Percentiles rank a stretch among this genome's conserved stretches.
Evolutionary conservation across 2,797 vertebrate species (phyloP).

Genomic region (Smutsia temminckii): DNA sequence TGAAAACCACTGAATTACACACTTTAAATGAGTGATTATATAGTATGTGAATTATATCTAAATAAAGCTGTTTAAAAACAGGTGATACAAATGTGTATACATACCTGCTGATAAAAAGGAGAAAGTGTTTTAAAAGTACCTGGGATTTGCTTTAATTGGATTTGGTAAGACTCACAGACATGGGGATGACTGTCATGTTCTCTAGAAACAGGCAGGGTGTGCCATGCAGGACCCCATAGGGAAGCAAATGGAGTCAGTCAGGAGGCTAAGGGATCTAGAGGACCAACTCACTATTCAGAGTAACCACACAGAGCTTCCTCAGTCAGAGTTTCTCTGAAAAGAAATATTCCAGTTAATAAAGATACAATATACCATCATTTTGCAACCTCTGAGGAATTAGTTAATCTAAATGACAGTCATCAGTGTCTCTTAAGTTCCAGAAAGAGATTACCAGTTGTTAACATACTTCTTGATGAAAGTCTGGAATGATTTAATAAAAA

Average conservation of each 20-base stretch:
- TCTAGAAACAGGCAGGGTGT: neutral
- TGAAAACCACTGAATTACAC: neutral
- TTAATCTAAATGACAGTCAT: neutral
- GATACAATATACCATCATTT: neutral
- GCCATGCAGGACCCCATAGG: neutral
- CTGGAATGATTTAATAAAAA: neutral
- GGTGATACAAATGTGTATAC: neutral
- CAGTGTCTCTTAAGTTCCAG: neutral
- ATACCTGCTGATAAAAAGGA: neutral
- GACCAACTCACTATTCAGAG: constrained; percentile 17
- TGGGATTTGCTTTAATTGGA: neutral
- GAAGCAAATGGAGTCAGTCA: neutral
- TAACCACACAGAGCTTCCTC: neutral
- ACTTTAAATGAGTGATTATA: neutral
- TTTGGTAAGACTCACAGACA: neutral
- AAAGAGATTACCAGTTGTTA: neutral
- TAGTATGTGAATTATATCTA: neutral
- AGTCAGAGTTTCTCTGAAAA: neutral
- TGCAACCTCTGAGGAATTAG: neutral
- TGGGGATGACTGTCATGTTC: neutral
- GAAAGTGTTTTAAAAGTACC: neutral
- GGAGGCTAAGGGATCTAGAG: neutral
- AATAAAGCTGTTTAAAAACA: neutral
- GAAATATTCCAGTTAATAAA: constrained; percentile 17
- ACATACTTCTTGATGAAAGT: neutral